A percentile compares a stretch with the other conserved stretches of the same genome.
Conservation (phyloP, 2,797 vertebrate species). For the Selene dorsalis region DNA sequence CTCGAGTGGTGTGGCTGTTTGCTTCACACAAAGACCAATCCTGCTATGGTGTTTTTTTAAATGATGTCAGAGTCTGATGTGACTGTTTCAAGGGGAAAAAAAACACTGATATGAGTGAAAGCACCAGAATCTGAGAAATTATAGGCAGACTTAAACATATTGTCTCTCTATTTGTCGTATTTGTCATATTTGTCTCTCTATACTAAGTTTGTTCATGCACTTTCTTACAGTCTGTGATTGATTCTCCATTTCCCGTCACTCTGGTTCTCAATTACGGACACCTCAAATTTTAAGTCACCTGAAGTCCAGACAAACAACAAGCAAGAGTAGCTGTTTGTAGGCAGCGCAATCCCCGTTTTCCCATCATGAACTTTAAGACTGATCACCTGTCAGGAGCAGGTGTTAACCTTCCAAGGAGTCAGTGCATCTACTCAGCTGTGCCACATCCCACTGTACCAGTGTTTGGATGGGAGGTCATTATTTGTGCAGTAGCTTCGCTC, state of each 20-base stretch:
- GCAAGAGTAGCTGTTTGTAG: neutral
- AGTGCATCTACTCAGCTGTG: constrained; percentile 6
- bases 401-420: constrained; percentile 27
- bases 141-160: neutral
- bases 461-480: constrained; percentile 46
- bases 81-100: neutral
- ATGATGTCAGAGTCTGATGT: neutral
- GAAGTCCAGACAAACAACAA: neutral
- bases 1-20: neutral
- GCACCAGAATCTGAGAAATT: neutral
- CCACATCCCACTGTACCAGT: constrained; percentile 7
- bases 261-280: neutral
- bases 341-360: neutral
- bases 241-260: neutral
- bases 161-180: neutral
- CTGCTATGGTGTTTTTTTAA: neutral
- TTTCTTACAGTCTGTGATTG: neutral
- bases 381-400: constrained; percentile 14
- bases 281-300: constrained; percentile 9
- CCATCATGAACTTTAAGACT: constrained; percentile 14
- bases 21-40: neutral
- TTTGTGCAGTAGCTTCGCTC: constrained; percentile 34
- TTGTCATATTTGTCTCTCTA: neutral
- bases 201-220: neutral
- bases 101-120: neutral